Evolutionary conservation across 2,113 vertebrate genomes (phyloP).

Genomic region (Pterocles gutturalis): DNA sequence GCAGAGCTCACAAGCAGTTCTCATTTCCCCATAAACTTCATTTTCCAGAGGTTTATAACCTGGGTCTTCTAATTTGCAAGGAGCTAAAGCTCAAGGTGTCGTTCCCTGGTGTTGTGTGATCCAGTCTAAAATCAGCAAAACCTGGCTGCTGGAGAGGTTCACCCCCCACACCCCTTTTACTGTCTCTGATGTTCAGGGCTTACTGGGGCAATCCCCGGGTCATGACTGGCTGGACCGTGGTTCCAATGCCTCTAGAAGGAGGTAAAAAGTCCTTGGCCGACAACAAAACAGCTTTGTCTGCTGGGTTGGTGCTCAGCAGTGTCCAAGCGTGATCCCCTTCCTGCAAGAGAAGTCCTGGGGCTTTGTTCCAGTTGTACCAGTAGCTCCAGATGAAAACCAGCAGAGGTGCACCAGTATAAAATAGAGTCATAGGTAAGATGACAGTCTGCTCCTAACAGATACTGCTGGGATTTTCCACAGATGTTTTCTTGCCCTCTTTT

Average conservation of each 20-base stretch:
- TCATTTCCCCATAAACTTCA: neutral
- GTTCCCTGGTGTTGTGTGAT: neutral
- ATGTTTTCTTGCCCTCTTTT: neutral
- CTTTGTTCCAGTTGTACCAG: neutral
- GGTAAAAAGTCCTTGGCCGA: neutral
- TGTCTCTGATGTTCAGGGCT: neutral
- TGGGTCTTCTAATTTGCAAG: neutral
- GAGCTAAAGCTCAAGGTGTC: neutral
- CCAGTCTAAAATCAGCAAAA: neutral
- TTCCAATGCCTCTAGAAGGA: neutral
- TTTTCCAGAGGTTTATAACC: neutral
- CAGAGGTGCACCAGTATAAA: neutral
- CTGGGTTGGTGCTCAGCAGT: neutral
- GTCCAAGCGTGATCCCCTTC: neutral
- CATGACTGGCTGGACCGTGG: neutral
- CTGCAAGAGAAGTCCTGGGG: neutral
- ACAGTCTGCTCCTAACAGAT: neutral
- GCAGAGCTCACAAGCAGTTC: neutral
- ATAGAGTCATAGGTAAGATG: neutral
- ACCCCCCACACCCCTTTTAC: rapidly evolving
- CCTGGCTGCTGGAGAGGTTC: neutral
- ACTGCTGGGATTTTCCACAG: neutral
- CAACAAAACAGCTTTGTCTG: neutral
- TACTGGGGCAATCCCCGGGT: neutral
- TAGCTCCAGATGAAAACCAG: neutral